A percentile compares a stretch with the other conserved stretches of the same genome.
Conservation (phyloP, 2,113 vertebrate genomes). For the Rana temporaria region DNA sequence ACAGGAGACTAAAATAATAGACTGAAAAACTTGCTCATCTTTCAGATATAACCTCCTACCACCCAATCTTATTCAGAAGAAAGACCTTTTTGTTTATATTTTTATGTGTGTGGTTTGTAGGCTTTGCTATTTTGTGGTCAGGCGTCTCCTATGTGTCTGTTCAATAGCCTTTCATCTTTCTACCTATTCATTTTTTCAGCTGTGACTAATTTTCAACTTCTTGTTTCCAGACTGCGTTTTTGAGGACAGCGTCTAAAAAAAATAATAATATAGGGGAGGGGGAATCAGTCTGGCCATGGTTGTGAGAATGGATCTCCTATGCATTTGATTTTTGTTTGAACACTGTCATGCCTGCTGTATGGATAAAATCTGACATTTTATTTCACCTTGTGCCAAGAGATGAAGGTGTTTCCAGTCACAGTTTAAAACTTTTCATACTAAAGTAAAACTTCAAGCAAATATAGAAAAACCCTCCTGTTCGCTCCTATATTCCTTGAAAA, state of each 20-base stretch:
- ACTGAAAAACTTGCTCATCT: background rate
- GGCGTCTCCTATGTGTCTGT: slow-evolving; percentile 51
- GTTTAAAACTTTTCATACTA: background rate
- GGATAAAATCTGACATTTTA: slow-evolving; percentile 39
- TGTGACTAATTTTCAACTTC: slow-evolving; percentile 54
- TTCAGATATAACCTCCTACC: background rate
- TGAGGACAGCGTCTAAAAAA: background rate
- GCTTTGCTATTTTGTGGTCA: slow-evolving; percentile 45
- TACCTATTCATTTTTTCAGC: slow-evolving; percentile 54
- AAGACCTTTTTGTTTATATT: slow-evolving; percentile 32
- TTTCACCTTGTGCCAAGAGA: background rate
- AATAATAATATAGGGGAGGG: background rate
- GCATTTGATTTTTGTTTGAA: slow-evolving; percentile 8
- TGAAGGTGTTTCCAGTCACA: slow-evolving; percentile 20
- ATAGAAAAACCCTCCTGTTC: too few species aligned
- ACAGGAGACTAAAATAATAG: background rate
- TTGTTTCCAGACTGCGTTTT: slow-evolving; percentile 43
- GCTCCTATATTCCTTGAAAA: too few species aligned
- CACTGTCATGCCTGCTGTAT: slow-evolving; percentile 11
- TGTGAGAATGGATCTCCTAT: slow-evolving; percentile 45
- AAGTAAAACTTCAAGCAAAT: background rate
- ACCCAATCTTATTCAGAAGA: background rate
- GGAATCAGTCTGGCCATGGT: slow-evolving; percentile 13
- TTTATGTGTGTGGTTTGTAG: slow-evolving; percentile 31
- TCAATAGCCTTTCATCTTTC: slow-evolving; percentile 49